phyloP scores from a whole-genome alignment of 2,888 invertebrate species.

The Chorisops tibialis region DNA sequence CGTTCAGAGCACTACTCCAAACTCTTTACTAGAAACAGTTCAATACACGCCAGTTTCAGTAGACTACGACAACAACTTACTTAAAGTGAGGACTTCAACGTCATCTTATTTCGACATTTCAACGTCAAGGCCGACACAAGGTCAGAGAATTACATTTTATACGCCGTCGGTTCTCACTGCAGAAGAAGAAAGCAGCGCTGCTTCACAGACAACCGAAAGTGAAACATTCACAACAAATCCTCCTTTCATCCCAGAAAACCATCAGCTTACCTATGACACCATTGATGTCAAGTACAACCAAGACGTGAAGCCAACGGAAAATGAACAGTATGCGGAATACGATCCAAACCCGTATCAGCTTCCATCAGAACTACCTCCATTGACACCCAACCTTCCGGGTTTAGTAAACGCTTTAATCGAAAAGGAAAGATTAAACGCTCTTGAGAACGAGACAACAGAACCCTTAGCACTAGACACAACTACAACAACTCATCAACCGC shows the following conservation, averaged over 20 bases:
- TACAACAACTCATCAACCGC: constrained; percentile 46
- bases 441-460: constrained; percentile 43
- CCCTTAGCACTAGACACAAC: constrained; percentile 38
- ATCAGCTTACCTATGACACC: constrained; percentile 38
- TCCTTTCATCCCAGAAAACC: constrained; percentile 40
- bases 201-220: constrained; percentile 15
- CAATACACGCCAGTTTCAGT: constrained; percentile 45
- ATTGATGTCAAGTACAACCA: constrained; percentile 30
- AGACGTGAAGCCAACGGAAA: constrained; percentile 43
- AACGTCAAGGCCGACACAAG: constrained; percentile 36
- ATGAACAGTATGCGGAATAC: constrained; percentile 46
- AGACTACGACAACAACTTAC: constrained; percentile 41
- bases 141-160: constrained; percentile 45
- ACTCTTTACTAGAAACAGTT: constrained; percentile 43
- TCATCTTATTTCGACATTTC: constrained; percentile 36
- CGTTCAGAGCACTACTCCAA: constrained; percentile 36
- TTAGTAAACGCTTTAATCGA: constrained; percentile 62
- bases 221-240: background rate
- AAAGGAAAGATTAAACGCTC: constrained; percentile 42
- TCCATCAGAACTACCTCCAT: constrained; percentile 57
- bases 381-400: constrained; percentile 59
- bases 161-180: constrained; percentile 1
- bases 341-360: constrained; percentile 55
- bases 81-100: constrained; percentile 37
- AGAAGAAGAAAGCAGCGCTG: too few species aligned